Percentiles rank a stretch among this genome's conserved stretches.
These are phyloP conservation scores for Diadegma fenestrale DNA, from an alignment of 2,888 invertebrate genomes.

Conservation along the genomic window DNA sequence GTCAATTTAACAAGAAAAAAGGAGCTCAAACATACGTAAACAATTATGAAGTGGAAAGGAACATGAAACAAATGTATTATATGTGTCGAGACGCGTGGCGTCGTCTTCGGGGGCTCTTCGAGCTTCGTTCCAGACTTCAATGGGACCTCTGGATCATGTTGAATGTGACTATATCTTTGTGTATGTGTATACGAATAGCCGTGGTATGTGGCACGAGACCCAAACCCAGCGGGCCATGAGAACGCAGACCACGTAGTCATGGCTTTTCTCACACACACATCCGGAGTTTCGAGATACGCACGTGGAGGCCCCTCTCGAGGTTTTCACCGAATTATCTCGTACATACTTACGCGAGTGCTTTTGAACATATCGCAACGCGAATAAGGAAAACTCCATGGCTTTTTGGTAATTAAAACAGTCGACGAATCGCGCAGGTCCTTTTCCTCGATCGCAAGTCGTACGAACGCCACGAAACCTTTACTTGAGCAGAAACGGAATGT, in stretches of 20 bases:
- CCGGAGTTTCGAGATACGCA: slow-evolving; percentile 54
- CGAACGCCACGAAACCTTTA: slow-evolving; percentile 4
- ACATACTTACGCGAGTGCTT: not conserved
- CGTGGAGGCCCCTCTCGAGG: slow-evolving; percentile 15
- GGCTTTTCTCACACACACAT: slow-evolving; percentile 60
- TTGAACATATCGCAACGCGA: not conserved
- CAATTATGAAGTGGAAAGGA: slow-evolving; percentile 3
- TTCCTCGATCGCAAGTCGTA: not conserved
- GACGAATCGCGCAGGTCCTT: not conserved
- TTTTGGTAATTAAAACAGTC: not conserved
- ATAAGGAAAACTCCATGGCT: not conserved
- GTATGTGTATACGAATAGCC: not conserved
- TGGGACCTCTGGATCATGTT: slow-evolving; percentile 34
- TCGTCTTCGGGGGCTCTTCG: not conserved
- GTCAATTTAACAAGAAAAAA: not conserved
- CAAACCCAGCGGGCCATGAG: slow-evolving; percentile 56
- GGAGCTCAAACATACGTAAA: not conserved
- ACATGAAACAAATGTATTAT: slow-evolving; percentile 43
- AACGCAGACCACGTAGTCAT: slow-evolving; percentile 5
- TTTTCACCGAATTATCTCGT: slow-evolving; percentile 1
- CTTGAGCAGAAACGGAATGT: slow-evolving; percentile 11
- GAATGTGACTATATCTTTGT: slow-evolving; percentile 8
- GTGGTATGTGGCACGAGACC: slow-evolving; percentile 61
- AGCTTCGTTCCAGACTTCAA: slow-evolving; percentile 35
- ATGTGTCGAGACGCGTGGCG: slow-evolving; percentile 52